phyloP scores from a whole-genome alignment of 2,888 invertebrate genomes.

The Geophilus truncorum region DNA sequence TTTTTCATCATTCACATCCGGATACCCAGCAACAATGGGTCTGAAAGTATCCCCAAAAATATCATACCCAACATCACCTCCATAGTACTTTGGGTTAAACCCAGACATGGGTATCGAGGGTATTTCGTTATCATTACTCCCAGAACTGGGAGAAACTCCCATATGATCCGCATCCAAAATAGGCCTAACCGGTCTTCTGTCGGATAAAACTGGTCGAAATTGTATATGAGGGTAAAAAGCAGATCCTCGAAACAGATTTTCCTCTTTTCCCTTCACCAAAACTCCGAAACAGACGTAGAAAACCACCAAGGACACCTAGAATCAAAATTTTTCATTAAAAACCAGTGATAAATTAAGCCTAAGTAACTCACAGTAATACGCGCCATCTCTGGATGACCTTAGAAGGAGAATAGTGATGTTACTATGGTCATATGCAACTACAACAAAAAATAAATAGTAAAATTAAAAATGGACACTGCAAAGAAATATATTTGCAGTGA shows the following conservation, averaged over 20 bases:
- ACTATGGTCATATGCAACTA: too few species aligned
- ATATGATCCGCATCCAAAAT: neutral
- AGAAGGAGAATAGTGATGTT: too few species aligned
- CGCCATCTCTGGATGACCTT: neutral
- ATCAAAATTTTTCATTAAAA: neutral
- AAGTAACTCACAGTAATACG: neutral
- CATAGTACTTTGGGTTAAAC: neutral
- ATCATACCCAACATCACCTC: neutral
- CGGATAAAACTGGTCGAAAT: neutral
- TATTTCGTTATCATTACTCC: neutral
- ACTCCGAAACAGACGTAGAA: neutral
- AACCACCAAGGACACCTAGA: neutral
- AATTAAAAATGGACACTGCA: neutral
- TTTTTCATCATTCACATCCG: neutral
- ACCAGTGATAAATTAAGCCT: neutral
- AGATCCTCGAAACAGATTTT: neutral
- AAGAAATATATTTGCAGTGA: too few species aligned
- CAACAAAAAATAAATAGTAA: neutral
- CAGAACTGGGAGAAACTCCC: neutral
- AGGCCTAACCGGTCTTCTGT: neutral
- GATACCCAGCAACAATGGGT: neutral
- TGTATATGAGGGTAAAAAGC: neutral
- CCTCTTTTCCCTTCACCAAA: neutral
- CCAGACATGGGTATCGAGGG: neutral
- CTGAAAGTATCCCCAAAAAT: neutral